Evolutionary conservation across 2,113 vertebrate genomes (phyloP).

Genomic region (Ardeotis arabs): DNA sequence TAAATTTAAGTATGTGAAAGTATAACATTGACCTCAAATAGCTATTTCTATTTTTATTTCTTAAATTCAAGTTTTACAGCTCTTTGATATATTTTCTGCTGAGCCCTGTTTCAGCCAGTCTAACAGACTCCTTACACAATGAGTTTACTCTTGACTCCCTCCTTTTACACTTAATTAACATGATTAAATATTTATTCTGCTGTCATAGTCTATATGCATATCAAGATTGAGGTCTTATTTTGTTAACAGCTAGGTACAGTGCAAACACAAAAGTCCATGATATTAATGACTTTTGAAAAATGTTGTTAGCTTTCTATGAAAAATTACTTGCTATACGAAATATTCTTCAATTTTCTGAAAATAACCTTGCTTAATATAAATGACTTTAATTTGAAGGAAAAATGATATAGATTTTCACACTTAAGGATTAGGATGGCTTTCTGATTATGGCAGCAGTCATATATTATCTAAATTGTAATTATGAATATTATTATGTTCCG

Average conservation of each 20-base stretch:
- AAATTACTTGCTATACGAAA: background rate
- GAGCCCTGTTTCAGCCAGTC: background rate
- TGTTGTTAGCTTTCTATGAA: background rate
- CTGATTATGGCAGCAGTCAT: background rate
- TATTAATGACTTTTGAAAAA: background rate
- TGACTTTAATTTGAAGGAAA: background rate
- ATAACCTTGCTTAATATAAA: background rate
- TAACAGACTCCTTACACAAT: background rate
- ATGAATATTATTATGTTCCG: background rate
- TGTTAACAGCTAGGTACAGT: background rate
- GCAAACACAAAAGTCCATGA: background rate
- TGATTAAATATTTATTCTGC: constrained; percentile 50
- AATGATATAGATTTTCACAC: background rate
- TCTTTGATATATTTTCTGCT: background rate
- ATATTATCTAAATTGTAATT: background rate
- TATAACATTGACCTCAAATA: background rate
- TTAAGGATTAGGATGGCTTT: background rate
- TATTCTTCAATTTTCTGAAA: background rate
- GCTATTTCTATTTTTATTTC: background rate
- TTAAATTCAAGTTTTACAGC: background rate
- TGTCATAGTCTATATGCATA: background rate
- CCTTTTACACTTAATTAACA: constrained; percentile 33
- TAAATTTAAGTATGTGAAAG: background rate
- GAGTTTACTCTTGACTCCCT: background rate
- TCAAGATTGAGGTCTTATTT: background rate